Evolutionary conservation across 2,888 invertebrate species (phyloP).

Genomic region (Scaptomyza polygonia): DNA sequence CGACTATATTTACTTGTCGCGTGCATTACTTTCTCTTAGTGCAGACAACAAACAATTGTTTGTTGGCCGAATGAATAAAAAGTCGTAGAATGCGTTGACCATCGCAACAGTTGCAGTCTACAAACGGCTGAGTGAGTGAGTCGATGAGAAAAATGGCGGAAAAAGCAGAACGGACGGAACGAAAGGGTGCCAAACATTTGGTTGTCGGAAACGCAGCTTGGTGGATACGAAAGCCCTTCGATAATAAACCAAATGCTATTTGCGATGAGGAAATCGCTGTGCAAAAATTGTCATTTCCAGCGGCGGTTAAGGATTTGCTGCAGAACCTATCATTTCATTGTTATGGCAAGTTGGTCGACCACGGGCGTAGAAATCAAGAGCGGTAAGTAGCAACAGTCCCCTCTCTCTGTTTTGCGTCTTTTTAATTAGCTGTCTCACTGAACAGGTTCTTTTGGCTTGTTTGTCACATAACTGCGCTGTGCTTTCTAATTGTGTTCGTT

Average conservation of each 20-base stretch:
- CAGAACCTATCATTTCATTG: constrained; percentile 82
- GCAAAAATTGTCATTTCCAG: constrained; percentile 70
- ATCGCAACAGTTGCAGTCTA: constrained; percentile 76
- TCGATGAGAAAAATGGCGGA: constrained; percentile 53
- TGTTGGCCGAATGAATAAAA: constrained; percentile 53
- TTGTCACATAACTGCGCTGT: constrained; percentile 76
- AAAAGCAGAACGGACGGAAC: constrained; percentile 13
- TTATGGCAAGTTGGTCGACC: constrained; percentile 82
- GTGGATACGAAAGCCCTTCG: constrained; percentile 71
- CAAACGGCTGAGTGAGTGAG: constrained; percentile 58
- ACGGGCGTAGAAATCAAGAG: constrained; percentile 71
- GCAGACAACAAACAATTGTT: constrained; percentile 25
- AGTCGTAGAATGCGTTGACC: constrained; percentile 39
- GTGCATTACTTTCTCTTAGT: neutral
- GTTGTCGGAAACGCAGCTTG: constrained; percentile 76
- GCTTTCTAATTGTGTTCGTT: constrained; percentile 75
- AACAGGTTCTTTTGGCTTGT: constrained; percentile 80
- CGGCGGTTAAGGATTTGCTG: constrained; percentile 80
- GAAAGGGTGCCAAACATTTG: constrained; percentile 41
- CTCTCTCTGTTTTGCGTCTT: constrained; percentile 4
- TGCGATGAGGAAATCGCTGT: constrained; percentile 34
- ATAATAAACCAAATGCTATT: constrained; percentile 4
- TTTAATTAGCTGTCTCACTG: constrained; percentile 63
- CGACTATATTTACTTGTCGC: too few relatives aligned
- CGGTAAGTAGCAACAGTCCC: constrained; percentile 64